phyloP scores from a whole-genome alignment of 2,113 vertebrate species.

The Copsychus sechellarum region DNA sequence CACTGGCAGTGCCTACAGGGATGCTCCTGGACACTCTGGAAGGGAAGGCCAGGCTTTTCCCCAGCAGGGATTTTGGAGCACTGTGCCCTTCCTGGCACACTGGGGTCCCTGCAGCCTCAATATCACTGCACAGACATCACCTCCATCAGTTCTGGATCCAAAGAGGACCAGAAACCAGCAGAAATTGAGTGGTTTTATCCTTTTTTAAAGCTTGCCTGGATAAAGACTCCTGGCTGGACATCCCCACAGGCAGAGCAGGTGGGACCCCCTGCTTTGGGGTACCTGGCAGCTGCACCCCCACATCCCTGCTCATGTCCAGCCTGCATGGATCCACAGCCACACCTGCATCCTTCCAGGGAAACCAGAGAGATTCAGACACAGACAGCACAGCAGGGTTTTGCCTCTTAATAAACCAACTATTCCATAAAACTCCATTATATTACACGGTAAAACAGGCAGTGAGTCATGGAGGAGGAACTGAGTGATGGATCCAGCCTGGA shows the following conservation, averaged over 20 bases:
- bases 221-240: not conserved
- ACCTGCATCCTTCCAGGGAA: not conserved
- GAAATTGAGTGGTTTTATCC: not conserved
- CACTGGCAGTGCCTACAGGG: fast-evolving
- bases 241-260: fast-evolving
- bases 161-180: not conserved
- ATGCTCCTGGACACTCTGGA: not conserved
- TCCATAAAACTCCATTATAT: not conserved
- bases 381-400: not conserved
- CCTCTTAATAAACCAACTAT: not conserved
- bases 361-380: not conserved
- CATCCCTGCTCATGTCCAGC: not conserved
- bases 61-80: not conserved
- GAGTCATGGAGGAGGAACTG: not conserved
- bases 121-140: fast-evolving
- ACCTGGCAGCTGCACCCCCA: not conserved
- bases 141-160: not conserved
- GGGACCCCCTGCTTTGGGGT: fast-evolving
- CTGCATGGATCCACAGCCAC: fast-evolving
- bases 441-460: not conserved
- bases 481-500: not conserved
- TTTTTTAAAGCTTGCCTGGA: not conserved
- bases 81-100: fast-evolving
- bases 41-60: not conserved
- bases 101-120: not conserved